Percentiles rank a stretch among this genome's conserved stretches.
Evolutionary conservation across 2,797 vertebrate species (phyloP).

Genomic region (Xiphorhynchus erythropygius): DNA sequence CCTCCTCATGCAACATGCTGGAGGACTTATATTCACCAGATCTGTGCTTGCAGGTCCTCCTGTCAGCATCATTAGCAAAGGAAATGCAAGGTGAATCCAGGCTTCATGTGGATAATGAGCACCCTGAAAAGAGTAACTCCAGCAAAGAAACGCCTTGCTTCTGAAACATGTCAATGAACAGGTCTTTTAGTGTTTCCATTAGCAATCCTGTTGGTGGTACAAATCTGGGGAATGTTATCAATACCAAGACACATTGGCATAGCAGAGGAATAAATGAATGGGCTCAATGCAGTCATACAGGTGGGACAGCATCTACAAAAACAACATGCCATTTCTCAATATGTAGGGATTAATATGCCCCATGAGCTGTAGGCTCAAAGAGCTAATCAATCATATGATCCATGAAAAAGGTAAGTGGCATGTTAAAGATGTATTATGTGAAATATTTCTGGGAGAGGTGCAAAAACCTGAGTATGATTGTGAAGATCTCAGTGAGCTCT

Average conservation of each 20-base stretch:
- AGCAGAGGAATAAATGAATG: not conserved
- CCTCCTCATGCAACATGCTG: not conserved
- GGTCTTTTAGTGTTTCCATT: not conserved
- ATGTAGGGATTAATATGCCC: not conserved
- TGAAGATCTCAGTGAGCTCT: not conserved
- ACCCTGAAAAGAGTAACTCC: not conserved
- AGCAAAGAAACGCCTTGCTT: not conserved
- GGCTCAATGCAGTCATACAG: not conserved
- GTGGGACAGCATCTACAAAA: not conserved
- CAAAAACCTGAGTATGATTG: not conserved
- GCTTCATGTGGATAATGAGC: not conserved
- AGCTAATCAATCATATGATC: not conserved
- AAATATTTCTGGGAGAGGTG: not conserved
- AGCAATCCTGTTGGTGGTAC: not conserved
- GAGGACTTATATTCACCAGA: not conserved
- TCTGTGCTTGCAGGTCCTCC: not conserved
- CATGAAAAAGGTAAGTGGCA: not conserved
- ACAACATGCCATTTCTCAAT: not conserved
- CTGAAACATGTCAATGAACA: not conserved
- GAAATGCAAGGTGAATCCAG: not conserved
- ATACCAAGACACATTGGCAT: not conserved
- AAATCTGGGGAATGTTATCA: not conserved
- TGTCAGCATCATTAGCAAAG: constrained; percentile 39
- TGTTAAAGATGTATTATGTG: not conserved
- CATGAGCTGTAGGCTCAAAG: not conserved